A percentile compares a stretch with the other conserved stretches of the same genome.
phyloP scores from a whole-genome alignment of 64 coral and sea anemone species.

The Stichodactyla helianthus region DNA sequence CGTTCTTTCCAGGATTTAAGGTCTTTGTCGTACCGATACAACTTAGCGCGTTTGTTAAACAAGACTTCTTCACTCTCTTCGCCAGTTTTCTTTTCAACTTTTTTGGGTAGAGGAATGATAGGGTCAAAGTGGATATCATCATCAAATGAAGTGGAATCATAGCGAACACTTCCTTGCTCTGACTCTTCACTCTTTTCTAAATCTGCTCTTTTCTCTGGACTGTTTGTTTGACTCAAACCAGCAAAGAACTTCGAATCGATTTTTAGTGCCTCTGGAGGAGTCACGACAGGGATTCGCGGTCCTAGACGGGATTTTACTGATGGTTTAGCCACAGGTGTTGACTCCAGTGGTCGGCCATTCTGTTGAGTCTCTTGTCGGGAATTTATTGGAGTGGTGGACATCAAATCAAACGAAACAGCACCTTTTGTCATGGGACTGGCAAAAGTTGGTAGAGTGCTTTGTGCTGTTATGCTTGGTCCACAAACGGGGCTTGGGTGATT shows the following conservation, averaged over 20 bases:
- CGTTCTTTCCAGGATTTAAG: constrained; percentile 85
- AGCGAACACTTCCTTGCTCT: constrained; percentile 22
- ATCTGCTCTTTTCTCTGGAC: constrained; percentile 48
- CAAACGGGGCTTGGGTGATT: not conserved
- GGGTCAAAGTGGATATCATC: constrained; percentile 98
- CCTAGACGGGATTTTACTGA: constrained; percentile 24
- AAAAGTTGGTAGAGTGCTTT: not conserved
- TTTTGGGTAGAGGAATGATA: constrained; percentile 69
- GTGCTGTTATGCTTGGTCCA: not conserved
- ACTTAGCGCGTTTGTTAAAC: constrained; percentile 79
- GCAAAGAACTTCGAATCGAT: constrained; percentile 88
- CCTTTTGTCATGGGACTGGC: not conserved
- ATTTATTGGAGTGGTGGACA: not conserved
- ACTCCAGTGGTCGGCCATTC: not conserved
- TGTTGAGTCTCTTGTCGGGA: not conserved
- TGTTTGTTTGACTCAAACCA: constrained; percentile 80
- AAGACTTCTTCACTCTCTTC: constrained; percentile 82
- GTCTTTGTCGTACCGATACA: constrained; percentile 86
- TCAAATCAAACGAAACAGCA: not conserved
- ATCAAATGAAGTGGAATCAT: constrained; percentile 58
- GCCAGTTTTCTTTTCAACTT: constrained; percentile 76
- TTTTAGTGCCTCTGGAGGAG: constrained; percentile 32
- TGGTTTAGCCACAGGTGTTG: constrained; percentile 6
- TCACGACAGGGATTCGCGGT: not conserved
- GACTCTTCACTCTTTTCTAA: constrained; percentile 9